Percentiles rank a stretch among this genome's conserved stretches.
Conservation (phyloP, 1,140 invertebrate genomes). For the Cyclargus thomasi region DNA sequence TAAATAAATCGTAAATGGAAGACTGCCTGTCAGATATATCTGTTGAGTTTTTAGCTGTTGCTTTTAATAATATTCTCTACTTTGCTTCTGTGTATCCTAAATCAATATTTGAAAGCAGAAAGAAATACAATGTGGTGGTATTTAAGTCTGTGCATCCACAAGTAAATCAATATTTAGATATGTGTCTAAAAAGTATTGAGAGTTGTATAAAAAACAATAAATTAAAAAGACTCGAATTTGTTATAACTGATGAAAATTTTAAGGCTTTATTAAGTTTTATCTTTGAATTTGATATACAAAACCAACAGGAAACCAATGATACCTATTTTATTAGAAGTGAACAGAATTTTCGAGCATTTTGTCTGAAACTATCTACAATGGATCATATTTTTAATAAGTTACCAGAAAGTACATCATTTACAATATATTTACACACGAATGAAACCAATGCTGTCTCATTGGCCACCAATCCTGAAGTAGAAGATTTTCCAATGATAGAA, state of each 20-base stretch:
- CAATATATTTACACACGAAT: constrained; percentile 75
- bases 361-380: constrained; percentile 72
- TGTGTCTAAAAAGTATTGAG: constrained; percentile 65
- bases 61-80: constrained; percentile 77
- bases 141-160: constrained; percentile 77
- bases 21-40: constrained; percentile 54
- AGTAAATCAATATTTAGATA: constrained; percentile 77
- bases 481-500: constrained; percentile 76
- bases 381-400: constrained; percentile 67
- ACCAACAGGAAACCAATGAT: constrained; percentile 51
- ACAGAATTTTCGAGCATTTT: constrained; percentile 77
- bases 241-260: constrained; percentile 46
- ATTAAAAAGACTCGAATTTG: constrained; percentile 69
- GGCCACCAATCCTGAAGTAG: constrained; percentile 67
- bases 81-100: constrained; percentile 76
- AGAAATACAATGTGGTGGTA: constrained; percentile 76
- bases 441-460: constrained; percentile 73
- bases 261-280: constrained; percentile 73
- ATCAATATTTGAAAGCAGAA: constrained; percentile 76
- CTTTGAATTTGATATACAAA: constrained; percentile 71
- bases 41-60: constrained; percentile 77
- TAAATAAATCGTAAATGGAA: constrained; percentile 37
- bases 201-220: constrained; percentile 65
- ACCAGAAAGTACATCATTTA: constrained; percentile 74
- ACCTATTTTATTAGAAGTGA: constrained; percentile 78